Base-by-base conservation (phyloP, 2,888 invertebrate genomes). In the Drosophila lacicola region DNA sequence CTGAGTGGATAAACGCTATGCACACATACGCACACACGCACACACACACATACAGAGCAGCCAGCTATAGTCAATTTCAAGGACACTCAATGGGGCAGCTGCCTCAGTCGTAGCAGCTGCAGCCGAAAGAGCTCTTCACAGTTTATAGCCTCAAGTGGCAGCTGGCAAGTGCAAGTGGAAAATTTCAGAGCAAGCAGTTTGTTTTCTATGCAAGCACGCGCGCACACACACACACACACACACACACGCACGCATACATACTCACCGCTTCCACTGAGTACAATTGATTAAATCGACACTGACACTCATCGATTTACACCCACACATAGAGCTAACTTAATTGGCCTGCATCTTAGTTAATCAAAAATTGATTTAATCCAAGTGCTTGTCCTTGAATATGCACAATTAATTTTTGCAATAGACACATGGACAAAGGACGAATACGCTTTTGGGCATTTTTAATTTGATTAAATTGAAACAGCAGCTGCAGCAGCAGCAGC, bases 121-220 rank as follows among this genome's bases (percentile, higher is more conserved):
- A 79, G 68, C 70, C 70, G 72, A 69, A 87, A 87, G 82, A 60
- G 88, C 88, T 73, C 85, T 86, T 82, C 80, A 88, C 80, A 87
- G 88, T 89, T 85, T 85, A 87, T 80, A 87, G 83, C 83, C 74
- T 78, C 68, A 70, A 89, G 89, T 87, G 87, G 74, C 79, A 83
- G 79, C 83, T 86, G 89, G 84, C 72, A 81, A 85, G 82, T 86
- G 81, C 79, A 79, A 85, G 88, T 79, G 82, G 74, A 87, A 79
- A 83, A 87, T 85, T 89, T 78, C 75, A 62, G 68, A 79, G 78
- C 82, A 80, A 80, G 78, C 80, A 83, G 74, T 76, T 84, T 87
- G 72, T 87, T 87, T 84, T 89, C 74, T 71, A 84, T 82, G 65
- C 73, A 73, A 69, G 57, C 73, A 82, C 54, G 50, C 17, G 33